Evolutionary conservation across 2,797 vertebrate species (phyloP).

Genomic region (Synaphobranchus kaupii): DNA sequence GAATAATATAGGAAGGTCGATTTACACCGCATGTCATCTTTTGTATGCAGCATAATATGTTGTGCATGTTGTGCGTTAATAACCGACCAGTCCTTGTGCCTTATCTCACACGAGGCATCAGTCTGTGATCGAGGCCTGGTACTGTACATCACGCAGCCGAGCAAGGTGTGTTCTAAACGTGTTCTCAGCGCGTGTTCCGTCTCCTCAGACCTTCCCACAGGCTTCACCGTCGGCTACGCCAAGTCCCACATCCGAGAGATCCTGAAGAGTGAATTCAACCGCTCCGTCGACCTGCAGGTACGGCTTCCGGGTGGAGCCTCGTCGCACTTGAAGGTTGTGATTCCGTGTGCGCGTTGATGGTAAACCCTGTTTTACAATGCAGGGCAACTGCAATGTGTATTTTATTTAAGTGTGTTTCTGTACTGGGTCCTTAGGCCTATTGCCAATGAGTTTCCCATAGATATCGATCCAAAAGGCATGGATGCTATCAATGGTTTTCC

Average conservation of each 20-base stretch:
- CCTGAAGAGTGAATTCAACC: constrained; percentile 84
- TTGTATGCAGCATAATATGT: neutral
- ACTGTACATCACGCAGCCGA: too few species aligned
- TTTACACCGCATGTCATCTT: neutral
- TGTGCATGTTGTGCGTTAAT: neutral
- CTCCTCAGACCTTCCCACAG: constrained; percentile 78
- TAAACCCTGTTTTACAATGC: neutral
- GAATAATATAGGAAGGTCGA: neutral
- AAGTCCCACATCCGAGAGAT: constrained; percentile 84
- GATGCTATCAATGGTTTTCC: neutral
- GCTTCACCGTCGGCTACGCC: constrained; percentile 80
- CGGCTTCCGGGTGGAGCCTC: constrained; percentile 33
- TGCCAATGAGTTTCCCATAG: neutral
- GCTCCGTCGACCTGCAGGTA: constrained; percentile 90
- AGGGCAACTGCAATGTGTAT: neutral
- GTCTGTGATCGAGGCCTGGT: neutral
- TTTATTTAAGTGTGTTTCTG: neutral
- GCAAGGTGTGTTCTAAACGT: neutral
- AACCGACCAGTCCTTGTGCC: neutral
- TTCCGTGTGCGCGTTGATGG: neutral
- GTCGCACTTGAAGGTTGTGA: neutral
- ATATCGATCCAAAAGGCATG: neutral
- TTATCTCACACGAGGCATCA: too few species aligned
- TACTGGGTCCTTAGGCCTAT: neutral
- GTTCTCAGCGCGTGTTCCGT: constrained; percentile 17